These are phyloP conservation scores for Pyrrhia umbra DNA, from an alignment of 2,888 invertebrate species.

Conservation along the genomic window DNA sequence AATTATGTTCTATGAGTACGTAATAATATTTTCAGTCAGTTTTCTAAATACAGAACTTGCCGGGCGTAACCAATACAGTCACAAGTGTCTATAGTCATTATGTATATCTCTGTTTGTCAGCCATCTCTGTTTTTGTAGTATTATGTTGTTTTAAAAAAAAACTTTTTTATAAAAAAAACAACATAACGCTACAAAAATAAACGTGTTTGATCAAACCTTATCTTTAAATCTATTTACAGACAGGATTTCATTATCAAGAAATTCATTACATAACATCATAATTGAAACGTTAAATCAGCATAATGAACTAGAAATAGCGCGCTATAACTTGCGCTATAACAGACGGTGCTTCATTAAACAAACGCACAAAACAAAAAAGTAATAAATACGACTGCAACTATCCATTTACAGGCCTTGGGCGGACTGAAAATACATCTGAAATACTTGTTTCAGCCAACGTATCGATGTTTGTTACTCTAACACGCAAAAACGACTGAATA, in stretches of 20 bases:
- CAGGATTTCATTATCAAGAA: not conserved
- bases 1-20: too few relatives aligned
- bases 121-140: too few relatives aligned
- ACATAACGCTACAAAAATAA: not conserved
- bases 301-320: conserved; percentile 36
- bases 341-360: conserved; percentile 61
- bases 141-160: too few relatives aligned
- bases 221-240: not conserved
- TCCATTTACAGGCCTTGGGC: conserved; percentile 66
- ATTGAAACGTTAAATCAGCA: conserved; percentile 11
- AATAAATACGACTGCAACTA: conserved; percentile 67
- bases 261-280: not conserved
- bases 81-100: too few relatives aligned
- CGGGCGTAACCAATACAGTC: too few relatives aligned
- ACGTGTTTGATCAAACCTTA: not conserved
- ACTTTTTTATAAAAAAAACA: not conserved
- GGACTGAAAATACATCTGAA: conserved; percentile 58
- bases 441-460: conserved; percentile 54
- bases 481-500: too few relatives aligned
- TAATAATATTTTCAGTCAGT: too few relatives aligned
- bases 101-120: too few relatives aligned
- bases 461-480: too few relatives aligned
- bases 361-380: conserved; percentile 59
- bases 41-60: too few relatives aligned
- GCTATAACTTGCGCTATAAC: conserved; percentile 51